Evolutionary conservation across 1,140 invertebrate species (phyloP), one percentile per base, ranked within the genome.

Genomic region (Tachypleus tridentatus): DNA sequence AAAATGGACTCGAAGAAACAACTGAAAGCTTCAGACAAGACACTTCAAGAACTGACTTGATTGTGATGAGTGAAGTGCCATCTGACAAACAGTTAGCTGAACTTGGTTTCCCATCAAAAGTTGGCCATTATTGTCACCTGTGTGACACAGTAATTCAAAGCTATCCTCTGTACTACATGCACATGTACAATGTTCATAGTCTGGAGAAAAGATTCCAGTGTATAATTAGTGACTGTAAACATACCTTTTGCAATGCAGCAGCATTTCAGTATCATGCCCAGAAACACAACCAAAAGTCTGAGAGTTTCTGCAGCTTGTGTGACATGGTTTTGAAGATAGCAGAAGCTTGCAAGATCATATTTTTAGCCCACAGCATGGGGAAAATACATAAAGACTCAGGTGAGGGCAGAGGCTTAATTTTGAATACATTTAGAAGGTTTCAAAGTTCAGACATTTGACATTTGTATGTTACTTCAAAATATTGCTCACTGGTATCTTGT

Each of bases 91-190:
- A 70, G 56, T 57, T 73, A 4, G 65, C 67, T 29, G 64, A 69
- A 67, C 65, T 73, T 11, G 69, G 72, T n/a, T 68, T 71, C n/a
- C 68, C 72, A 47, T 66, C 62, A 5, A 69, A 70, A 59, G 70
- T 72, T 54, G 72, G 72, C 7, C 72, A 73, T 64, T 73, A 72
- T 61, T 73, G 72, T 64, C 69, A 70, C 53, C 62, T 72, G 10
- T 73, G 72, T 65, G 72, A 73, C 60, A 63, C 66, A 10, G 69
- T 73, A 48, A 72, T 73, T 47, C 72, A 73, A 64, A 72, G 69
- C 62, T 73, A 73, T 65, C 62, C 64, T 7, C 57, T 73, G 5
- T 73, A 66, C 64, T 73, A 73, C 63, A 56, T 73, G n/a, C 72
- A 73, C 50, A 73, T 73, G 72, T 62, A 70, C 59, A 73, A 73